A percentile compares a stretch with the other conserved stretches of the same genome.
Conservation (phyloP, 2,113 vertebrate genomes). For the Grus americana region DNA sequence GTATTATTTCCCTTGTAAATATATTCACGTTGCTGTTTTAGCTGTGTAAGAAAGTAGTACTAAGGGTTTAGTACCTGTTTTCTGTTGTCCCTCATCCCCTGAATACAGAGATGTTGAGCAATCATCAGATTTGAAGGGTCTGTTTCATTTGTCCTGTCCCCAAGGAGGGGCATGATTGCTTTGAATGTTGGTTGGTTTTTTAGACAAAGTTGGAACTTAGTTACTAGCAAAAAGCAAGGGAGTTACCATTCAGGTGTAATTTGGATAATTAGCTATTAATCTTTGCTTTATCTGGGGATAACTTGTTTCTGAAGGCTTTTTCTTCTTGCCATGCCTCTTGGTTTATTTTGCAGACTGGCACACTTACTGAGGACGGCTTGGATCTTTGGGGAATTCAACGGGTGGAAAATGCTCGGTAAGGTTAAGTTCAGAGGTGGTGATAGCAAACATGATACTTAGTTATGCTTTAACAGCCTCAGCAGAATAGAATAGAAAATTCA, state of each 20-base stretch:
- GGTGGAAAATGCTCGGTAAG: constrained; percentile 86
- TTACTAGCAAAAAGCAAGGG: background rate
- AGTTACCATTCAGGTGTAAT: background rate
- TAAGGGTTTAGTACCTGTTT: background rate
- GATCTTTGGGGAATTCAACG: constrained; percentile 95
- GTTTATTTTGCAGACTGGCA: constrained; percentile 85
- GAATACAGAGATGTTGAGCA: background rate
- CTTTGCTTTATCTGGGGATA: background rate
- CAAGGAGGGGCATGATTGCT: background rate
- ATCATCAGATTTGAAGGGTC: background rate
- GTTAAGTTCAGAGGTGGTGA: background rate
- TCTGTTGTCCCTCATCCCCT: background rate
- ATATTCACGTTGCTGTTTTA: background rate
- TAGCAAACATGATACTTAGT: background rate
- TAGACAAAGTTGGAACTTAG: background rate
- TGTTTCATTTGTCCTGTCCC: background rate
- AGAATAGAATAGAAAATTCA: background rate
- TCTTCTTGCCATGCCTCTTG: background rate
- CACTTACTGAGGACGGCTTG: constrained; percentile 96
- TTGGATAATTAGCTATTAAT: background rate
- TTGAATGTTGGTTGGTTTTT: background rate
- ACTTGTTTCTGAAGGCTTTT: background rate
- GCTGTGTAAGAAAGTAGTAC: background rate
- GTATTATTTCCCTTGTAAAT: background rate
- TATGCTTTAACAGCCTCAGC: background rate